These are phyloP conservation scores for Mactromeris polynyma DNA, from an alignment of 2,888 invertebrate species.

Conservation along the genomic window DNA sequence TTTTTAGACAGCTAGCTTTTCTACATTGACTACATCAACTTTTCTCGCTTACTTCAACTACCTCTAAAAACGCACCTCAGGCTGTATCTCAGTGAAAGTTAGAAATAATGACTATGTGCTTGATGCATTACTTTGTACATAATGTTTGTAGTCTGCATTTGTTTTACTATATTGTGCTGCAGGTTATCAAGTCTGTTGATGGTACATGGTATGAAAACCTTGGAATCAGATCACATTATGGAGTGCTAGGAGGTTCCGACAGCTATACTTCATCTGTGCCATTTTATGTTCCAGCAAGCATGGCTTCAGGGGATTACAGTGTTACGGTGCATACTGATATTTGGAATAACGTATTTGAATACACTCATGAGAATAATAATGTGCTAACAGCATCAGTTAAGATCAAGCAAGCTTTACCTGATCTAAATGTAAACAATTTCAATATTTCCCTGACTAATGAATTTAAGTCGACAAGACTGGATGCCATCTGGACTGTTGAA, in stretches of 20 bases:
- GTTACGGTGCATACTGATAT: conserved; percentile 14
- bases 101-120: no score
- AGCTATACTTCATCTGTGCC: neutral
- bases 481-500: conserved; percentile 13
- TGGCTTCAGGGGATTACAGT: conserved; percentile 44
- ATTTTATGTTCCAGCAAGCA: conserved; percentile 23
- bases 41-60: no score
- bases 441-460: neutral
- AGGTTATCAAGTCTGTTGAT: neutral
- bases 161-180: neutral
- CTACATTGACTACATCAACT: no score
- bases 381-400: neutral
- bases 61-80: no score
- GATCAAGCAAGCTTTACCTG: neutral
- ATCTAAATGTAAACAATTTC: neutral
- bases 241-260: neutral
- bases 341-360: conserved; percentile 25
- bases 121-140: no score
- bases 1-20: no score
- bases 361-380: neutral
- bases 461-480: neutral
- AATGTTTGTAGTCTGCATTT: no score
- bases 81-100: no score
- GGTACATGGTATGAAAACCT: neutral
- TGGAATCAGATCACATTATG: conserved; percentile 1